Evolutionary conservation across 2,888 invertebrate species (phyloP).

Genomic region (Orchesellides sinensis): DNA sequence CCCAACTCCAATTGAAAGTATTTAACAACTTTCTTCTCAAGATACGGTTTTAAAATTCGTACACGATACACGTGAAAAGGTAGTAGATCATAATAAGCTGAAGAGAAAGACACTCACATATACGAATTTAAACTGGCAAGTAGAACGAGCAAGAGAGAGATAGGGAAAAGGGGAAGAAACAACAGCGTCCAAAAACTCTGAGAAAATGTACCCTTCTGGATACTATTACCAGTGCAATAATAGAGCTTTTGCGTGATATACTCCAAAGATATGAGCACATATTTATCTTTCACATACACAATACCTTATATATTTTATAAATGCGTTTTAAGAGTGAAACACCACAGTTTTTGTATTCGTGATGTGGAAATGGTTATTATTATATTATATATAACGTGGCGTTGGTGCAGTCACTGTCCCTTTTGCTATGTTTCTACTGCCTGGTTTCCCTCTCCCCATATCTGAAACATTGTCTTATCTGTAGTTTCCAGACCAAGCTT

Average conservation of each 20-base stretch:
- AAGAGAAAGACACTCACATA: no score
- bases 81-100: no score
- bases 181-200: conserved; percentile 48
- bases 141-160: conserved; percentile 36
- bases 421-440: conserved; percentile 34
- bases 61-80: no score
- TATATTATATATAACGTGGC: conserved; percentile 12
- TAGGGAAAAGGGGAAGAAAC: conserved; percentile 37
- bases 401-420: conserved; percentile 57
- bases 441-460: conserved; percentile 66
- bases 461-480: conserved; percentile 74
- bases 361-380: conserved; percentile 54
- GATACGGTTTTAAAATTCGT: no score
- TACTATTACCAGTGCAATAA: conserved; percentile 62
- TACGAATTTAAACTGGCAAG: no score
- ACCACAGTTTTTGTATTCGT: conserved; percentile 6
- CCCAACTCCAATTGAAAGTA: no score
- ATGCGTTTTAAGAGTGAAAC: conserved; percentile 14
- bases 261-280: conserved; percentile 57
- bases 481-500: conserved; percentile 75
- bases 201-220: conserved; percentile 65
- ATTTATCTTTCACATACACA: conserved; percentile 60
- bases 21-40: no score
- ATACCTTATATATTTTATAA: conserved; percentile 26
- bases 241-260: conserved; percentile 61